Conservation (phyloP, 2,797 vertebrate species). For the Astyanax mexicanus region DNA sequence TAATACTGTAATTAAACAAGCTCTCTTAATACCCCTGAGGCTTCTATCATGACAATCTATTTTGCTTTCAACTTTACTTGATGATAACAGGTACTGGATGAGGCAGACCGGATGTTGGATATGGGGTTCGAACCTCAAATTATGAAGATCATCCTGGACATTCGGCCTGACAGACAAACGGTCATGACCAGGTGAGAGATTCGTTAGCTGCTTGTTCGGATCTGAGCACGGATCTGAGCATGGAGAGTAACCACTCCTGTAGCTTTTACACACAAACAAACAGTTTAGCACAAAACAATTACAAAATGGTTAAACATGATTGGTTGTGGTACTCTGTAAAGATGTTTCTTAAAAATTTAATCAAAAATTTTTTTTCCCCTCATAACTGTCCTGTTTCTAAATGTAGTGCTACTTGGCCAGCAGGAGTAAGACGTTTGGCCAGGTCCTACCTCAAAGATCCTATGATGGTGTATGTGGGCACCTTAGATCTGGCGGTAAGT, state of each 20-base stretch:
- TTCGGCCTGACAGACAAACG: constrained; percentile 94
- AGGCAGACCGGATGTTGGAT: constrained; percentile 97
- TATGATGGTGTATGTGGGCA: constrained; percentile 96
- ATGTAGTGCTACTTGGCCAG: constrained; percentile 89
- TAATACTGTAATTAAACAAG: neutral
- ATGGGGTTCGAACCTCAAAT: constrained; percentile 99
- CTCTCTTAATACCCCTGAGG: no score
- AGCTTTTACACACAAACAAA: no score
- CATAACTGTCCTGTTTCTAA: no score
- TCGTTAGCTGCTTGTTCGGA: no score
- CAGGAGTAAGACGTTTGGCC: constrained; percentile 87
- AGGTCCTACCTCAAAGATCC: constrained; percentile 93
- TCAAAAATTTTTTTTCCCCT: no score
- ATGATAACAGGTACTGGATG: constrained; percentile 90
- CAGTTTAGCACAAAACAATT: neutral
- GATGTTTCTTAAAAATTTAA: no score
- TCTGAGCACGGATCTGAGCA: no score
- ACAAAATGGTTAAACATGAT: no score
- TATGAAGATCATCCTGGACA: constrained; percentile 94
- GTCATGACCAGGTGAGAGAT: constrained; percentile 91
- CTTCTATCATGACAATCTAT: no score
- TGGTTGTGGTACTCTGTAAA: no score
- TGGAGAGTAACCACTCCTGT: no score
- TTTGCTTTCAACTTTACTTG: neutral
- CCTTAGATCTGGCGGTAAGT: constrained; percentile 93